phyloP scores from a whole-genome alignment of 2,113 vertebrate species.

The Amphiprion ocellaris region DNA sequence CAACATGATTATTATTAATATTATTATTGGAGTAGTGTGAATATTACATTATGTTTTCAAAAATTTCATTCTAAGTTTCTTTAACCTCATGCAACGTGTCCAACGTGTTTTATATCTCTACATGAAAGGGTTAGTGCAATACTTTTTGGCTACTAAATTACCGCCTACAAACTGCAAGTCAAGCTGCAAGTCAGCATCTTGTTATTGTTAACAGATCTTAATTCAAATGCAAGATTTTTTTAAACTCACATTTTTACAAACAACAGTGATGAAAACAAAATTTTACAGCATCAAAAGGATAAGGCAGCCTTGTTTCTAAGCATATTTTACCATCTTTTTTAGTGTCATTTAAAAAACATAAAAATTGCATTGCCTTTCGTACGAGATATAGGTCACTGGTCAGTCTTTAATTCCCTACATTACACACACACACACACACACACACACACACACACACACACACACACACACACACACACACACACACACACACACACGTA shows the following conservation, averaged over 20 bases:
- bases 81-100: background rate
- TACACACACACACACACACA: too few species aligned
- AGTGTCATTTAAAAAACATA: too few species aligned
- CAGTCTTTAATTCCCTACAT: background rate
- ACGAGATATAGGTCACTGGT: background rate
- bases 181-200: too few species aligned
- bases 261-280: too few species aligned
- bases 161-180: background rate
- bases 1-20: background rate
- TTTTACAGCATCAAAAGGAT: background rate
- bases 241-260: background rate
- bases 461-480: background rate
- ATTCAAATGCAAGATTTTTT: background rate
- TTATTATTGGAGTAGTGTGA: background rate
- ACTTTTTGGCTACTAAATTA: background rate
- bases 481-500: background rate
- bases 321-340: too few species aligned
- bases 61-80: background rate
- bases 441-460: too few species aligned
- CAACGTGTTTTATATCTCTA: background rate
- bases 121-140: background rate
- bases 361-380: background rate
- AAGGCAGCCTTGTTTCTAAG: too few species aligned
- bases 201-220: too few species aligned
- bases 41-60: background rate